Conservation (phyloP, 1,140 invertebrate species). For the Drosophila orena region DNA sequence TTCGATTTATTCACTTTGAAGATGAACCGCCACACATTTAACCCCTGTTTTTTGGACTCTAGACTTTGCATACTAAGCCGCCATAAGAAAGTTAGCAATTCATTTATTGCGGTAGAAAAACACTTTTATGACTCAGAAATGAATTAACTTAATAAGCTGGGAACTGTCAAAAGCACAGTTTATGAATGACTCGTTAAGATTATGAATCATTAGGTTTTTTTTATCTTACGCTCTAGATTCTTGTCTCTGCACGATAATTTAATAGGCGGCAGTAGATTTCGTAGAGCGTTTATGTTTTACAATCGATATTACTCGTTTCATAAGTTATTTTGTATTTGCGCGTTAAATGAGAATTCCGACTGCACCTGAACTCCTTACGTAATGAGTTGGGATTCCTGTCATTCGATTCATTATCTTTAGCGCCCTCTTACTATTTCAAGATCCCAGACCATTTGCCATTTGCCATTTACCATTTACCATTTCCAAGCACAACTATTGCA, state of each 20-base stretch:
- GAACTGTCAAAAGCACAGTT: slow-evolving; percentile 42
- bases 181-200: slow-evolving; percentile 61
- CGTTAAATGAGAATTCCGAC: slow-evolving; percentile 7
- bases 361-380: slow-evolving; percentile 20
- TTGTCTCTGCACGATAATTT: neutral
- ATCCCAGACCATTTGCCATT: slow-evolving; percentile 13
- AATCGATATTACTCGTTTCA: slow-evolving; percentile 3
- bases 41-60: slow-evolving; percentile 23
- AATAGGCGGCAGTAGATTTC: slow-evolving; percentile 4
- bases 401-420: slow-evolving; percentile 46
- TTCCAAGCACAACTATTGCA: slow-evolving; percentile 42
- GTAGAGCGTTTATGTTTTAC: slow-evolving; percentile 18
- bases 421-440: slow-evolving; percentile 31
- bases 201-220: slow-evolving; percentile 17
- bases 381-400: slow-evolving; percentile 33
- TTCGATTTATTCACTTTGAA: slow-evolving; percentile 58
- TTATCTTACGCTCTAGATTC: slow-evolving; percentile 8
- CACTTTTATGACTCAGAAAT: slow-evolving; percentile 49
- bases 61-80: slow-evolving; percentile 58
- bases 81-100: slow-evolving; percentile 64
- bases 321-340: neutral
- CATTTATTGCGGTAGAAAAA: slow-evolving; percentile 59
- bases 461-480: slow-evolving; percentile 24
- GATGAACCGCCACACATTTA: slow-evolving; percentile 37
- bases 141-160: slow-evolving; percentile 53